Evolutionary conservation across 2,797 vertebrate genomes (phyloP), one percentile per base, ranked within the genome.

Genomic region (Scleropages formosus): DNA sequence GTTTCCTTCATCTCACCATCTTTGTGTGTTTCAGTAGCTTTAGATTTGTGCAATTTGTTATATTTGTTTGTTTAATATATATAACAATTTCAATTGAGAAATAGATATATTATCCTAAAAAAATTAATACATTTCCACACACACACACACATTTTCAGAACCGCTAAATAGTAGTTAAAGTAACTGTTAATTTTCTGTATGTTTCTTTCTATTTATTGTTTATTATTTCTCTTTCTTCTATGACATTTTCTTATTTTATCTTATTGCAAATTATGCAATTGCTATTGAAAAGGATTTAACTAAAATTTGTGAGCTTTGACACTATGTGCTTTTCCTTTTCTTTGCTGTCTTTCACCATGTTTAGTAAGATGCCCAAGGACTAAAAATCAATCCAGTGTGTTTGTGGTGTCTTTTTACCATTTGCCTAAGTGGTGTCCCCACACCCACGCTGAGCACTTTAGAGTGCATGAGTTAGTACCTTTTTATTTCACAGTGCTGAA

Each of bases 391-490:
- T 26, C 68, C 15, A 11, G 24, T 1, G 0, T 31, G 26, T 16
- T 39, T 71, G 39, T n/a, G 53, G 49, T 9, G n/a, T 31, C 22
- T 49, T 71, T 58, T 56, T 53, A 56, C 15, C 15, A 24, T 72
- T 39, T 60, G 39, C 31, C 11, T 44, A 31, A 44, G 20, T 59
- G 59, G 70, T 46, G 44, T 31, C 56, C 44, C 16, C 20, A 15
- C 27, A n/a, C 56, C 18, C n/a, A 61, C 31, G 56, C 44, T 27
- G 62, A 10, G 62, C 11, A 58, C 18, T n/a, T 72, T 22, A 59
- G 31, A 39, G 31, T 13, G 56, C 69, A 6, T 72, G 70, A 72
- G 70, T 72, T 70, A 72, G 56, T 59, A 51, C 15, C 27, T 71
- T 71, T 39, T 72, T 44, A 56, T 56, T 59, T 72, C 49, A 22